Evolutionary conservation across 2,797 vertebrate genomes (phyloP), one percentile per base, ranked within the genome.

Genomic region (Aulostomus chinensis): DNA sequence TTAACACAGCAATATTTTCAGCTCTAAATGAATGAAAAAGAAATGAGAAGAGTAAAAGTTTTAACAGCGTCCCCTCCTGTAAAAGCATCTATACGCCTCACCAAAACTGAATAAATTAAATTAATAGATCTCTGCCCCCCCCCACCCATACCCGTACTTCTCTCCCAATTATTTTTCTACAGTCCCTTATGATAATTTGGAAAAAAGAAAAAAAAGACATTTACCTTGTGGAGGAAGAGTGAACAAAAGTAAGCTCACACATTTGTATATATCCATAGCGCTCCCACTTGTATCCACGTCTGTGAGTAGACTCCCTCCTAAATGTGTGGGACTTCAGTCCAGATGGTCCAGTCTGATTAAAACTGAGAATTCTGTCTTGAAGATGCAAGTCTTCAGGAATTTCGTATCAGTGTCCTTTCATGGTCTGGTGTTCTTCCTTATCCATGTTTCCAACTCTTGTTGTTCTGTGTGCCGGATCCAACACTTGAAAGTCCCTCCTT

Each of bases 201-300:
- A n/a, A n/a, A n/a, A n/a, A n/a, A n/a, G n/a, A n/a, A 18, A 36
- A 38, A 7, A 36, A 37, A 53, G 6, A 21, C 1, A 11, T 37
- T 85, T 84, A 90, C 89, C 89, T 84, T 73, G 67, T 14, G 54
- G 37, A 55, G 73, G 45, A 49, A 76, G 45, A 38, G 54, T 55
- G 42, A 88, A 46, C 48, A 83, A 58, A 53, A 90, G 53, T 60
- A 85, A n/a, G 17, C 64, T 68, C 5, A 87, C 59, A 62, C 50
- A 81, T 58, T 22, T 80, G 60, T 70, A 69, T 12, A 73, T n/a
- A 69, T 81, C 71, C 86, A 90, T 89, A n/a, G 22, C 6, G 45
- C n/a, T 22, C 32, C 28, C 12, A 45, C 33, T 24, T 16, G 38
- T 11, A 28, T 48, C 39, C 50, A 57, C 30, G 28, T 58, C 15